Conservation (phyloP, 2,888 invertebrate species). For the Tetranychus truncatus region DNA sequence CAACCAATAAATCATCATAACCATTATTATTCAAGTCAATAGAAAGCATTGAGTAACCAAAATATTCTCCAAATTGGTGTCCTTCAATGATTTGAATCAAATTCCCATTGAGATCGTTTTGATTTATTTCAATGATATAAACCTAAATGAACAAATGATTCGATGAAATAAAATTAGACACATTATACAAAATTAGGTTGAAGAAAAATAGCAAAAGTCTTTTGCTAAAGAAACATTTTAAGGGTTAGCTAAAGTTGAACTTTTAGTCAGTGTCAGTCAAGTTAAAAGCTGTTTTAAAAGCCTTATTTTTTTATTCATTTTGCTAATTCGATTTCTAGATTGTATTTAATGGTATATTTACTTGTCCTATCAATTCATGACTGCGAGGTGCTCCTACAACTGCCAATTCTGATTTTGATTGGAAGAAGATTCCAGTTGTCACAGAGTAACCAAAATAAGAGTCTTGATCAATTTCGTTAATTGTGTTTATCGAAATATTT, state of each 20-base stretch:
- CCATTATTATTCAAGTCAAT: constrained; percentile 82
- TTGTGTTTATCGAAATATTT: not conserved
- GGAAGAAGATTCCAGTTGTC: not conserved
- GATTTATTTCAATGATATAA: not conserved
- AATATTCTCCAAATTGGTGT: constrained; percentile 82
- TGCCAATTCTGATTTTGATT: not conserved
- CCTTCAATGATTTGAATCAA: constrained; percentile 39
- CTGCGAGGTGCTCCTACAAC: not conserved
- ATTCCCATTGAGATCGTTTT: not conserved
- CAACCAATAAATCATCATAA: constrained; percentile 68
- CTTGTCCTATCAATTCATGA: not conserved
- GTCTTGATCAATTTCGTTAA: not conserved
- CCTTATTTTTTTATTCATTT: not conserved
- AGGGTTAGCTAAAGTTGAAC: too few species aligned
- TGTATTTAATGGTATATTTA: not conserved
- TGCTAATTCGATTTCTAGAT: not conserved
- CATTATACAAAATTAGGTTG: too few species aligned
- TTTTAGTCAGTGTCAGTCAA: too few species aligned
- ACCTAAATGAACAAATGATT: not conserved
- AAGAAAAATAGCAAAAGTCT: too few species aligned
- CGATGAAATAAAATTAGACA: too few species aligned
- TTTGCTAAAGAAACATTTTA: too few species aligned
- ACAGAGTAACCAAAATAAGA: not conserved
- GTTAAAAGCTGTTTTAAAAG: too few species aligned
- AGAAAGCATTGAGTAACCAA: constrained; percentile 70